These are phyloP conservation scores for Morelia viridis DNA, from an alignment of 2,797 vertebrate genomes.

Conservation along the genomic window DNA sequence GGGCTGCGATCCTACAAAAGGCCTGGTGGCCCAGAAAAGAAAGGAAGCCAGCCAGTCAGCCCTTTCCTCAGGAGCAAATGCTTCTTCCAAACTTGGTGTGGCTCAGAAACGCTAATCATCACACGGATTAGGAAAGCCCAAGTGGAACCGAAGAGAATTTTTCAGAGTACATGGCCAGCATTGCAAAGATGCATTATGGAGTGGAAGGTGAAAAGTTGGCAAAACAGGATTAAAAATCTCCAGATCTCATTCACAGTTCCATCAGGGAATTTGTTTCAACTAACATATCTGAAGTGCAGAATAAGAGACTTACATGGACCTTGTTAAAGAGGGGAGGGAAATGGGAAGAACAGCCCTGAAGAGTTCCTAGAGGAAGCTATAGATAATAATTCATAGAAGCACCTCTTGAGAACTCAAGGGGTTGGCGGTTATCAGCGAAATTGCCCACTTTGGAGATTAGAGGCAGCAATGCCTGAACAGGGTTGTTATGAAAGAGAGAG, in stretches of 20 bases:
- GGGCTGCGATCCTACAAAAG: conserved; percentile 35
- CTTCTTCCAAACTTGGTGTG: not conserved
- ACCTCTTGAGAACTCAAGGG: no score
- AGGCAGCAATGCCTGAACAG: no score
- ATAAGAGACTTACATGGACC: no score
- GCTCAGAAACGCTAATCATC: not conserved
- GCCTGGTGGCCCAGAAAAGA: conserved; percentile 62
- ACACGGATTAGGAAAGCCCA: not conserved
- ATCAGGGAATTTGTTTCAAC: not conserved
- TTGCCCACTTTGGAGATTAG: not conserved
- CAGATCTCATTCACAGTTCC: not conserved
- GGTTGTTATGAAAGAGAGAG: not conserved
- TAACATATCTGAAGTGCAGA: not conserved
- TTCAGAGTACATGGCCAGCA: not conserved
- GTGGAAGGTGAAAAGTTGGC: no score
- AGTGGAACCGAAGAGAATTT: not conserved
- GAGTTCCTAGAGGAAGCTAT: not conserved
- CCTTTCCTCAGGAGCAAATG: not conserved
- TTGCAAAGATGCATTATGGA: not conserved
- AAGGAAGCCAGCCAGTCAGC: conserved; percentile 43
- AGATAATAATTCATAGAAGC: not conserved
- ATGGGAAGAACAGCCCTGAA: no score
- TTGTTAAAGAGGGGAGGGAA: not conserved
- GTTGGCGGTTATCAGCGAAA: not conserved
- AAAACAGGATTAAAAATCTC: not conserved